Base-by-base conservation (phyloP, 2,113 vertebrate species). In the Oncorhynchus gorbuscha region DNA sequence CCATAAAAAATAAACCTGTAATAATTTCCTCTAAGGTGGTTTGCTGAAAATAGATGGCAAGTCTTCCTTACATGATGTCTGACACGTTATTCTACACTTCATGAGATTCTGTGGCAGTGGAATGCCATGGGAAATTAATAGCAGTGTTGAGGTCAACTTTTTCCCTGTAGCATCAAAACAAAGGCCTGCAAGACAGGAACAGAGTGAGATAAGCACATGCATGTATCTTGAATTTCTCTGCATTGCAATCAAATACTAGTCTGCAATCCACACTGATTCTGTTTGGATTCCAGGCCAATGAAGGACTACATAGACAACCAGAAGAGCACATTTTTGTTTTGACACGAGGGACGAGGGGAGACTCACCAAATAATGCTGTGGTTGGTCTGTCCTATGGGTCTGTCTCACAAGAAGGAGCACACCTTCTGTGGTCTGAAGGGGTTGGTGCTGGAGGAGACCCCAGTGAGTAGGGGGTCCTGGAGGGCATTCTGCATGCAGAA, bases 401-500 rank as follows among this genome's bases (percentile, higher is more conserved):
- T 83, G 86, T 90, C 85, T 93, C 95, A 99, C 93, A 99, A 95
- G 92, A 99, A 98, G 24, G 97, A 97, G 92, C 97, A 99, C 85
- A 98, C 96, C 93, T 97, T 99, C 85, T 97, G 96, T 55, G 97
- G 96, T 79, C 97, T 95, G 93, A 99, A 99, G 20, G 98, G 98
- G 88, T 99, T 99, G 89, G 96, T 98, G 92, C 97, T 98, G 30
- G 97, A 98, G 16, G 97, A 98, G 69, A 99, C 95, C 64, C 98
- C 97, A 2, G 96, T 99, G 84, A 99, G 92, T 69, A 99, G 88
- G 26, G 98, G 97, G 87, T 99, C 98, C 48, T 98, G 97, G 49
- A 95, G 87, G 8, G 97, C 98, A 6, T 99, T 98, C 89, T 98
- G 97, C 90, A 98, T 90, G 90, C 98, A 99, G 86, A 99, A 99